Base-by-base conservation (phyloP, 2,888 invertebrate species). In the Eurytoma adleriae region DNA sequence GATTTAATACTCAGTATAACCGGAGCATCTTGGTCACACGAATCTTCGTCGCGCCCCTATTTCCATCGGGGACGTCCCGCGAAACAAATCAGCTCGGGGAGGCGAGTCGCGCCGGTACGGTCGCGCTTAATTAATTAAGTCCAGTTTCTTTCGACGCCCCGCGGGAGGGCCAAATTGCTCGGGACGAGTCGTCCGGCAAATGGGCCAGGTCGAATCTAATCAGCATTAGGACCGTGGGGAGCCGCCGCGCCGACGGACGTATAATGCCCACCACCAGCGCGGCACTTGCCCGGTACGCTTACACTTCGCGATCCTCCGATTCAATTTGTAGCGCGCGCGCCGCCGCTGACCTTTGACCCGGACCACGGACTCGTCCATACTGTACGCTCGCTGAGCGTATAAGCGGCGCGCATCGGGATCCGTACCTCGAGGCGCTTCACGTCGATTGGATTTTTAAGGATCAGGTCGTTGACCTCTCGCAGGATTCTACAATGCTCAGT, bases 121-220 rank as follows among this genome's bases (percentile, higher is more conserved):
- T 52, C 52, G 14, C n/a, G 14, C 54, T 54, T 54, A 54, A 54
- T 54, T 54, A 54, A 54, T 54, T n/a, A 54, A 54, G 54, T 54
- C 54, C n/a, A 12, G 54, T 54, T 54, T 54, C 40, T 40, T 40
- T 40, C 40, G 40, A 7, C 40, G 40, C 40, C 40, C 40, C 40
- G 40, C 40, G 40, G 40, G 40, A 40, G 4, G 40, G 40, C 40
- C 40, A 40, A 40, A 40, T 40, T 40, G 40, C 40, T 40, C 40
- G 40, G 40, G 40, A 40, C 4, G 40, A 3, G 4, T 40, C 30
- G 79, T 67, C 50, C 48, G 73, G 83, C 13, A 71, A 71, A 59
- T 61, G 71, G 71, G 18, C 67, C 30, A 27, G 61, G 27, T 68
- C 62, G 69, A 77, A 77, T 64, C 69, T 62, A 69, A 77, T 77